A percentile compares a stretch with the other conserved stretches of the same genome.
Conservation (phyloP, 2,113 vertebrate species). For the Ctenodactylus gundi region DNA sequence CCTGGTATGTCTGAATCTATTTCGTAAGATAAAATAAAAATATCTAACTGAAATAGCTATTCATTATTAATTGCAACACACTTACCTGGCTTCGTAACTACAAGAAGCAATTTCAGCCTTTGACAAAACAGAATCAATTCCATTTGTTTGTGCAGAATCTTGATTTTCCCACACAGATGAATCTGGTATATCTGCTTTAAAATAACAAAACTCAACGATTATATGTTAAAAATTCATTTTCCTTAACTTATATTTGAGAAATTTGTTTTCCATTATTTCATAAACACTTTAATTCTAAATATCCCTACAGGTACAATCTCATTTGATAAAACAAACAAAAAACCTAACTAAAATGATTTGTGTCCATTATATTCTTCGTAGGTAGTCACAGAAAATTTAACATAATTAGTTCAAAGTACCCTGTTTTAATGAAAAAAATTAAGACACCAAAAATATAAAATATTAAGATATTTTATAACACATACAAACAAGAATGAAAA, state of each 20-base stretch:
- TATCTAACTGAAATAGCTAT: background rate
- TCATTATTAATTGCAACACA: slow-evolving; percentile 38
- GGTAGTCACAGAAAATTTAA: background rate
- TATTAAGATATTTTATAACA: slow-evolving; percentile 2
- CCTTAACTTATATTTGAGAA: slow-evolving; percentile 64
- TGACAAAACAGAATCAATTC: slow-evolving; percentile 88
- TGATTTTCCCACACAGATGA: slow-evolving; percentile 84
- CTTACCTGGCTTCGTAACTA: slow-evolving; percentile 97
- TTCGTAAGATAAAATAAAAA: slow-evolving; percentile 28
- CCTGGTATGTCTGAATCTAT: background rate
- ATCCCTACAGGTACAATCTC: slow-evolving; percentile 52
- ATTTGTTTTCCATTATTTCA: slow-evolving; percentile 43
- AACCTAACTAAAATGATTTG: slow-evolving; percentile 22
- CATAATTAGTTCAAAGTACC: slow-evolving; percentile 14
- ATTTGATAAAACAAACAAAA: slow-evolving; percentile 65
- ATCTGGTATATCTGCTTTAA: slow-evolving; percentile 83
- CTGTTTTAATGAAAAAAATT: background rate
- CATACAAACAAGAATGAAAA: background rate
- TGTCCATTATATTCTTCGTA: slow-evolving; percentile 25
- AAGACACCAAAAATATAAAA: slow-evolving; percentile 16
- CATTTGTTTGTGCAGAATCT: slow-evolving; percentile 82
- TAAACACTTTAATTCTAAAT: slow-evolving; percentile 52
- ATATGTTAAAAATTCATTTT: slow-evolving; percentile 40
- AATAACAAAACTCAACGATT: slow-evolving; percentile 68
- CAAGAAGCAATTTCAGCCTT: slow-evolving; percentile 99